Percentiles rank a stretch among this genome's conserved stretches.
These are phyloP conservation scores for Amyelois transitella DNA, from an alignment of 1,140 invertebrate genomes.

Conservation along the genomic window DNA sequence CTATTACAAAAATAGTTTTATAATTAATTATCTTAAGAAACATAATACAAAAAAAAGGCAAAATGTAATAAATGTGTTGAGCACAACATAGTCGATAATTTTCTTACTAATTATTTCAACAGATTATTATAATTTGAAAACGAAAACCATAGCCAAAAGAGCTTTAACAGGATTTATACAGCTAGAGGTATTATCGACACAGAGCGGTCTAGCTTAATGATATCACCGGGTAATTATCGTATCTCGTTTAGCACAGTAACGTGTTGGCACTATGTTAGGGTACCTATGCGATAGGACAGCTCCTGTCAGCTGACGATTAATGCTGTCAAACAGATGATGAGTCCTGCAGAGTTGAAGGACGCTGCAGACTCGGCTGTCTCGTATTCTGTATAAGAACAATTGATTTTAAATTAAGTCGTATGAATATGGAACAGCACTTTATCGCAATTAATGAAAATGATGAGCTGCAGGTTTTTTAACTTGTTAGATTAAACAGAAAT, in stretches of 20 bases:
- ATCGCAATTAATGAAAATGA: no score
- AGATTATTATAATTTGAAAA: no score
- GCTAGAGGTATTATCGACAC: not conserved
- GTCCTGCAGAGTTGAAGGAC: conserved; percentile 23
- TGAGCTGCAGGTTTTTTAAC: no score
- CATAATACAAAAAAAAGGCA: no score
- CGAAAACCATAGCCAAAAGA: no score
- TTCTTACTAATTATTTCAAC: no score
- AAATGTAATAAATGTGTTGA: no score
- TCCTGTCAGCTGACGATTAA: conserved; percentile 49
- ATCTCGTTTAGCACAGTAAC: conserved; percentile 26
- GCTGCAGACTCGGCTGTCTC: conserved; percentile 59
- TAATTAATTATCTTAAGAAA: no score
- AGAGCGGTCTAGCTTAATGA: not conserved
- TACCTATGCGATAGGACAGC: not conserved
- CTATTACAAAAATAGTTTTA: no score
- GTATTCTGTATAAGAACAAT: conserved; percentile 44
- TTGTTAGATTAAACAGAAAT: no score
- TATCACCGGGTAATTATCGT: conserved; percentile 16
- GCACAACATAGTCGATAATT: no score
- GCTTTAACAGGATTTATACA: not conserved
- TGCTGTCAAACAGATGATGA: conserved; percentile 23
- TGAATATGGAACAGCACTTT: no score
- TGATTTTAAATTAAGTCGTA: not conserved
- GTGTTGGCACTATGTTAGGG: conserved; percentile 33